These are phyloP conservation scores for Crypturellus tataupa DNA, from an alignment of 2,797 vertebrate species.

Conservation along the genomic window DNA sequence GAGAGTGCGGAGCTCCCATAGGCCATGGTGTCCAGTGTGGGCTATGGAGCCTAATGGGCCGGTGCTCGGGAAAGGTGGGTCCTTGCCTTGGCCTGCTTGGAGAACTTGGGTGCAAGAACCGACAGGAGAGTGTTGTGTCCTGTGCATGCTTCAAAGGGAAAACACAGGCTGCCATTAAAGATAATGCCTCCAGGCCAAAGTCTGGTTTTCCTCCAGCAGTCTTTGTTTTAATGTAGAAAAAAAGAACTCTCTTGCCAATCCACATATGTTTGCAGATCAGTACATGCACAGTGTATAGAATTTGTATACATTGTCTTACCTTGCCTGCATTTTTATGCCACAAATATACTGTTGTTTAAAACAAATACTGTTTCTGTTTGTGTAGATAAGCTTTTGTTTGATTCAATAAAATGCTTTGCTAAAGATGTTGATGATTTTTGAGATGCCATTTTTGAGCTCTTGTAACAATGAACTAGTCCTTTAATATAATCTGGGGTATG, in stretches of 20 bases:
- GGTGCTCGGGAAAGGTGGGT: not conserved
- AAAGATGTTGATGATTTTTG: not conserved
- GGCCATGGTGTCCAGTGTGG: accelerated
- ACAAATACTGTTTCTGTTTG: not conserved
- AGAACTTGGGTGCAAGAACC: not conserved
- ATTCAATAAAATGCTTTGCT: not conserved
- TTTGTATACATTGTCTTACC: not conserved
- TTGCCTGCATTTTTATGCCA: not conserved
- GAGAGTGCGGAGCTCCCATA: accelerated
- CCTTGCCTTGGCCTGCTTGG: not conserved
- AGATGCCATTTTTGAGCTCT: not conserved
- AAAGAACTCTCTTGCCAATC: not conserved
- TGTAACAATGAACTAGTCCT: not conserved
- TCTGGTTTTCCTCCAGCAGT: not conserved
- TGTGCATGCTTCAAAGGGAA: not conserved
- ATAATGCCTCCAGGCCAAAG: not conserved
- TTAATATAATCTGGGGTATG: not conserved
- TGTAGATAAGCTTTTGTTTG: accelerated
- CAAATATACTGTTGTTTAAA: not conserved
- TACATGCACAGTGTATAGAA: not conserved
- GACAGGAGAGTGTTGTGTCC: not conserved
- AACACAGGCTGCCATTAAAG: not conserved
- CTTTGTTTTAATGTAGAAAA: not conserved
- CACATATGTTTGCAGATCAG: not conserved
- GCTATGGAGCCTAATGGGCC: not conserved